phyloP scores from a whole-genome alignment of 2,888 invertebrate species.

The Unio delphinus region DNA sequence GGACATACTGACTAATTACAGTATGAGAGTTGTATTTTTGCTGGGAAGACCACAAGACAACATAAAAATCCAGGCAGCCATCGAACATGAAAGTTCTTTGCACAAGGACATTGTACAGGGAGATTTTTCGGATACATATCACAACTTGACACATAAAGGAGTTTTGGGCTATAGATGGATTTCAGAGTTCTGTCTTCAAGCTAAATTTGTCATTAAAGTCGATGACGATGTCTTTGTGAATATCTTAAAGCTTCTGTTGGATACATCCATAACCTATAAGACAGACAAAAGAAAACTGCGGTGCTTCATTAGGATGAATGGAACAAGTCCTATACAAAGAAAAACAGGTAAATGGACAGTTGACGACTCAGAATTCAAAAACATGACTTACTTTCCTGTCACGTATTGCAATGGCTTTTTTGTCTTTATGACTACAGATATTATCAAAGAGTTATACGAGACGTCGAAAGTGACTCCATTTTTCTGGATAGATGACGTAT shows the following conservation, averaged over 20 bases:
- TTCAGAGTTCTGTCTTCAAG: conserved; percentile 47
- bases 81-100: conserved; percentile 51
- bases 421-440: conserved; percentile 54
- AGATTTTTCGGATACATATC: conserved; percentile 53
- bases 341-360: conserved; percentile 54
- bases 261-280: conserved; percentile 36
- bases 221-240: conserved; percentile 63
- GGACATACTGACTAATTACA: conserved; percentile 34
- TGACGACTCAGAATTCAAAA: conserved; percentile 48
- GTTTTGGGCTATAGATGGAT: conserved; percentile 55
- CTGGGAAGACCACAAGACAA: conserved; percentile 41
- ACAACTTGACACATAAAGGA: conserved; percentile 59
- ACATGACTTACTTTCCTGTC: conserved; percentile 56
- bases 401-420: conserved; percentile 67
- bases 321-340: conserved; percentile 51
- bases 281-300: conserved; percentile 38
- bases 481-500: conserved; percentile 70
- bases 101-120: conserved; percentile 61
- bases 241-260: conserved; percentile 48
- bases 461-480: conserved; percentile 61
- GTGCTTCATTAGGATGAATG: conserved; percentile 46
- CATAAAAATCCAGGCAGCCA: conserved; percentile 32
- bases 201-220: conserved; percentile 50
- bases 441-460: conserved; percentile 56
- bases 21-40: conserved; percentile 50